Conservation (phyloP, 2,888 invertebrate species). For the Silvanus unidentatus region DNA sequence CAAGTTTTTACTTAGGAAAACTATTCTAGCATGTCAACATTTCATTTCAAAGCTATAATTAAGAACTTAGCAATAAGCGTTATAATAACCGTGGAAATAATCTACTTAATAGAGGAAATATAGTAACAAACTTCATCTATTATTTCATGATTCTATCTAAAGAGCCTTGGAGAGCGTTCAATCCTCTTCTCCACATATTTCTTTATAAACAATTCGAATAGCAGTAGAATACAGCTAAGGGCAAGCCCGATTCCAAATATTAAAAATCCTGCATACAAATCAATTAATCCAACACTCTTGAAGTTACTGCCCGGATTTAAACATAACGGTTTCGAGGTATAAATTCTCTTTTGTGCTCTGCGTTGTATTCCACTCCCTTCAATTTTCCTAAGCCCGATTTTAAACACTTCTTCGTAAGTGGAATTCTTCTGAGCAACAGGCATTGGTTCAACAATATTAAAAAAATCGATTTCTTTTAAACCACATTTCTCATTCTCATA, state of each 20-base stretch:
- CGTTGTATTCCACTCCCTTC: constrained; percentile 55
- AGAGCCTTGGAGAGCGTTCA: too few relatives aligned
- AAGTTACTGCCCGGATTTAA: constrained; percentile 53
- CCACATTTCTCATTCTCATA: constrained; percentile 66
- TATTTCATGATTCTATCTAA: too few relatives aligned
- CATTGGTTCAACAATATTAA: constrained; percentile 53
- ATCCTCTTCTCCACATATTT: too few relatives aligned
- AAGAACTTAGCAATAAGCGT: too few relatives aligned
- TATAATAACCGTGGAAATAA: too few relatives aligned
- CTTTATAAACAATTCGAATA: too few relatives aligned
- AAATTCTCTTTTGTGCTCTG: constrained; percentile 51
- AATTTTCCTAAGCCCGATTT: constrained; percentile 51
- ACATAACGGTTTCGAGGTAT: constrained; percentile 56
- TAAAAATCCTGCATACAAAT: constrained; percentile 50
- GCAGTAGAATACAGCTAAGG: too few relatives aligned
- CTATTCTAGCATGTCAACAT: too few relatives aligned
- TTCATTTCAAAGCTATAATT: too few relatives aligned
- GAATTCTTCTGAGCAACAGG: constrained; percentile 51
- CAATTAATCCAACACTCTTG: constrained; percentile 55
- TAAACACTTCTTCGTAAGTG: constrained; percentile 51
- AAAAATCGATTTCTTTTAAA: constrained; percentile 55
- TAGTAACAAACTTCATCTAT: too few relatives aligned
- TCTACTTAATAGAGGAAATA: too few relatives aligned
- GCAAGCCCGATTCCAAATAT: constrained; percentile 30
- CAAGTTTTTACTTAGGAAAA: too few relatives aligned